These are phyloP conservation scores for Thymelicus sylvestris DNA, from an alignment of 2,888 invertebrate genomes.

Conservation along the genomic window DNA sequence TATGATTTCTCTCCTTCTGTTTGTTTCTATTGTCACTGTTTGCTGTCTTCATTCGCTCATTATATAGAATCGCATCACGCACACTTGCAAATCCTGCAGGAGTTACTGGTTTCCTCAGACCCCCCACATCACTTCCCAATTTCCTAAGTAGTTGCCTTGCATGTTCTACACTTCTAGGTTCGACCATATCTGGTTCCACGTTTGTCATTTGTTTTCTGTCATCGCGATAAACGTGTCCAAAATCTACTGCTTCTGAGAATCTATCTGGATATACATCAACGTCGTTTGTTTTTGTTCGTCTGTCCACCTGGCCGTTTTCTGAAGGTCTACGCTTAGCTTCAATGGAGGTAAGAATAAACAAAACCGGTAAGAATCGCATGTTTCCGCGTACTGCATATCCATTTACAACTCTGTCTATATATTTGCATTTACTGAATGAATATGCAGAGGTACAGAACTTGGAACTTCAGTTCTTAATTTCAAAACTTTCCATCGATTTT, in stretches of 20 bases:
- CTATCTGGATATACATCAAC: slow-evolving; percentile 33
- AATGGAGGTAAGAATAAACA: slow-evolving; percentile 44
- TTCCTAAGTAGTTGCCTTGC: slow-evolving; percentile 38
- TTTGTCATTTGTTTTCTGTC: slow-evolving; percentile 48
- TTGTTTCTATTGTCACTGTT: background rate
- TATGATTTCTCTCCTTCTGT: background rate
- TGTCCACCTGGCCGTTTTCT: background rate
- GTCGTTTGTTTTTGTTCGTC: background rate
- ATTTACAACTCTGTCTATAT: slow-evolving; percentile 3
- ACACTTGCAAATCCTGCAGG: slow-evolving; percentile 38
- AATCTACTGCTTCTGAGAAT: slow-evolving; percentile 50
- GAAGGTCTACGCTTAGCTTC: slow-evolving; percentile 40
- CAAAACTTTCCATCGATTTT: no score
- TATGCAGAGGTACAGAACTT: background rate
- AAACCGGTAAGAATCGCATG: slow-evolving; percentile 49
- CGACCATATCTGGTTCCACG: slow-evolving; percentile 46
- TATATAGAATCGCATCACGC: slow-evolving; percentile 43
- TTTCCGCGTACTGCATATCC: slow-evolving; percentile 39
- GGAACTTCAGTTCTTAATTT: background rate
- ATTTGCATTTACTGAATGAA: background rate
- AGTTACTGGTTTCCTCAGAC: slow-evolving; percentile 6
- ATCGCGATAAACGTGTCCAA: slow-evolving; percentile 56
- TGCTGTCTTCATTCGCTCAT: background rate
- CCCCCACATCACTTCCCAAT: slow-evolving; percentile 22
- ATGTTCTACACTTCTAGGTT: slow-evolving; percentile 41